phyloP scores from a whole-genome alignment of 1,140 invertebrate species.

The Pectinophora gossypiella region DNA sequence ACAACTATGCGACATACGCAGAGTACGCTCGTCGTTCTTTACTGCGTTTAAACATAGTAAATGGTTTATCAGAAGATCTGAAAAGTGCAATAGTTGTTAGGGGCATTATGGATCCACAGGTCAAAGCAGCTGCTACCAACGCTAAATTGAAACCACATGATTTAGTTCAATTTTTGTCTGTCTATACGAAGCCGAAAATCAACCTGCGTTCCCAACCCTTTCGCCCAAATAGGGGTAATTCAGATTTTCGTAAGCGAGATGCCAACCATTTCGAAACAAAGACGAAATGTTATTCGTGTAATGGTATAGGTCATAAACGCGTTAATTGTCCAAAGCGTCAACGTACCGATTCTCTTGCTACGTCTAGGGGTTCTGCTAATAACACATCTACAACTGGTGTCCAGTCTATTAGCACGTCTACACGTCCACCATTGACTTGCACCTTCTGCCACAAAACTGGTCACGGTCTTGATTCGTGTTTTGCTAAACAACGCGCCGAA shows the following conservation, averaged over 20 bases:
- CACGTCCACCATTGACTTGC: background rate
- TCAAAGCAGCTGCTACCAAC: constrained; percentile 9
- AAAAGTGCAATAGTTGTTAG: constrained; percentile 5
- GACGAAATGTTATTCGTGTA: constrained; percentile 1
- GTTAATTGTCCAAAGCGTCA: background rate
- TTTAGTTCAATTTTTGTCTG: constrained; percentile 6
- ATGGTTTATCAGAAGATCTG: constrained; percentile 6
- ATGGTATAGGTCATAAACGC: constrained; percentile 2
- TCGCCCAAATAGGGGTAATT: background rate
- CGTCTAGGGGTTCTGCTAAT: background rate
- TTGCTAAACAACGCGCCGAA: constrained; percentile 1
- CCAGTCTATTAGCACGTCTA: background rate
- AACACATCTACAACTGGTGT: background rate
- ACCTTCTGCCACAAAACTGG: constrained; percentile 3
- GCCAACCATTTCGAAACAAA: no score
- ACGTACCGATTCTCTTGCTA: background rate
- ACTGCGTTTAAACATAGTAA: constrained; percentile 1
- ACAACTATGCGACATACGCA: constrained; percentile 12
- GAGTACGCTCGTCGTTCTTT: constrained; percentile 11
- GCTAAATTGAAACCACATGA: constrained; percentile 6
- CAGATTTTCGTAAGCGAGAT: background rate
- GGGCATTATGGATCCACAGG: constrained; percentile 5
- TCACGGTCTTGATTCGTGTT: constrained; percentile 1
- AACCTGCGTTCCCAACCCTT: background rate
- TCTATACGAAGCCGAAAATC: constrained; percentile 2